Evolutionary conservation across 2,113 vertebrate genomes (phyloP).

Genomic region (Camelus dromedarius): DNA sequence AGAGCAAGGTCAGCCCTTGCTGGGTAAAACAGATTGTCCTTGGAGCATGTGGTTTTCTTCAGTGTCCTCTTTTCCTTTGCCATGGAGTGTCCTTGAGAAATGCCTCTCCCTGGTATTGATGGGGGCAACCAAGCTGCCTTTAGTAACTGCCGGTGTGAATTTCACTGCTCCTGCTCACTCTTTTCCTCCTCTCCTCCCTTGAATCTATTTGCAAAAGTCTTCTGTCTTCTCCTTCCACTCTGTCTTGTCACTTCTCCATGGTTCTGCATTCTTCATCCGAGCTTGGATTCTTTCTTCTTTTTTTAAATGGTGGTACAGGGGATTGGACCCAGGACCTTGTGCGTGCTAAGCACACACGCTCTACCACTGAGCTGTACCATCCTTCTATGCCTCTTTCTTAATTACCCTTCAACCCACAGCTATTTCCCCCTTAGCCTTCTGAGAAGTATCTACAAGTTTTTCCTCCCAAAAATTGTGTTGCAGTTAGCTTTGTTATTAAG

Average conservation of each 20-base stretch:
- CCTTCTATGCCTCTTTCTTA: neutral
- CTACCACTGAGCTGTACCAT: no score
- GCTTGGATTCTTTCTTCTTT: neutral
- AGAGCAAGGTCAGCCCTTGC: slow-evolving; percentile 36
- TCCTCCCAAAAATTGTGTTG: neutral
- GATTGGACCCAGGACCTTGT: no score
- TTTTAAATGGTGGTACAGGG: no score
- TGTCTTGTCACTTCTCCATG: neutral
- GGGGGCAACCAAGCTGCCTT: neutral
- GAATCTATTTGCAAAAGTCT: neutral
- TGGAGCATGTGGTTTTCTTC: neutral
- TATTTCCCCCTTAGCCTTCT: neutral
- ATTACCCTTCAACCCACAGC: neutral
- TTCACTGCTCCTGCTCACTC: neutral
- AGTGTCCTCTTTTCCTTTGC: neutral
- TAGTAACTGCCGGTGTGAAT: neutral
- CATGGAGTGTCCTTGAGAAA: slow-evolving; percentile 9
- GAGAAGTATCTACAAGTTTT: slow-evolving; percentile 24
- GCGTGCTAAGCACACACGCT: no score
- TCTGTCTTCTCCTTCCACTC: neutral
- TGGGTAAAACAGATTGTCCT: neutral
- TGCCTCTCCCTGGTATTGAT: neutral
- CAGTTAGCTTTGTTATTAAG: neutral
- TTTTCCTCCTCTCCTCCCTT: neutral
- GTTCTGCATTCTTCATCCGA: neutral